Evolutionary conservation across 2,797 vertebrate genomes (phyloP).

Genomic region (Lacerta bilineata): DNA sequence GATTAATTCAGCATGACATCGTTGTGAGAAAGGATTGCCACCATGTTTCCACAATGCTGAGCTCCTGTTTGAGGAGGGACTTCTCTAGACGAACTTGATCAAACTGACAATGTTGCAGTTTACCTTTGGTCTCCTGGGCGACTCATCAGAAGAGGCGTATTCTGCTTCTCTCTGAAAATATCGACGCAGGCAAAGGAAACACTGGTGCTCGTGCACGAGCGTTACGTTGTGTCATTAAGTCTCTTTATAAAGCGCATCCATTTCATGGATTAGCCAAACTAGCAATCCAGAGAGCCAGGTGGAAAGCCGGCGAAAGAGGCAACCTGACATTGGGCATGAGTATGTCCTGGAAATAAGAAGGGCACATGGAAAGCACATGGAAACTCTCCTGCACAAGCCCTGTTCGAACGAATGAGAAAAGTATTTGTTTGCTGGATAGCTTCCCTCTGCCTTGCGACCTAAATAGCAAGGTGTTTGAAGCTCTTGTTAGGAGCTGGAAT

Average conservation of each 20-base stretch:
- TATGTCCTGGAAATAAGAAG: constrained; percentile 62
- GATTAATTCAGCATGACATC: not conserved
- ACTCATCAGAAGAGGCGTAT: not conserved
- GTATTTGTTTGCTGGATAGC: not conserved
- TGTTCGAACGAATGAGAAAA: not conserved
- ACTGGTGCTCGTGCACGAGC: not conserved
- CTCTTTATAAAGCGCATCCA: not conserved
- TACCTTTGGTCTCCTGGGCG: not conserved
- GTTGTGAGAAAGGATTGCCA: not conserved
- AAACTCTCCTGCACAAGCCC: not conserved
- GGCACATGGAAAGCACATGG: constrained; percentile 44
- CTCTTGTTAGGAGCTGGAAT: constrained; percentile 65
- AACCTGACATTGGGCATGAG: constrained; percentile 36
- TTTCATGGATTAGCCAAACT: not conserved
- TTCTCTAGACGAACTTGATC: not conserved
- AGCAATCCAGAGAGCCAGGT: not conserved
- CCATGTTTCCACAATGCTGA: not conserved
- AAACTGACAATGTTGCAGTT: not conserved
- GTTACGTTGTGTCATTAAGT: not conserved
- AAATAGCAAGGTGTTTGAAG: constrained; percentile 63
- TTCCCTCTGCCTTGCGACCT: constrained; percentile 26
- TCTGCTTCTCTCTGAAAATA: not conserved
- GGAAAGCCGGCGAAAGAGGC: constrained; percentile 28
- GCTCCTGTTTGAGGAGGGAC: no score
- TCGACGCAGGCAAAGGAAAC: not conserved